These are phyloP conservation scores for Cynocephalus volans DNA, from an alignment of 2,113 vertebrate genomes.

Conservation along the genomic window DNA sequence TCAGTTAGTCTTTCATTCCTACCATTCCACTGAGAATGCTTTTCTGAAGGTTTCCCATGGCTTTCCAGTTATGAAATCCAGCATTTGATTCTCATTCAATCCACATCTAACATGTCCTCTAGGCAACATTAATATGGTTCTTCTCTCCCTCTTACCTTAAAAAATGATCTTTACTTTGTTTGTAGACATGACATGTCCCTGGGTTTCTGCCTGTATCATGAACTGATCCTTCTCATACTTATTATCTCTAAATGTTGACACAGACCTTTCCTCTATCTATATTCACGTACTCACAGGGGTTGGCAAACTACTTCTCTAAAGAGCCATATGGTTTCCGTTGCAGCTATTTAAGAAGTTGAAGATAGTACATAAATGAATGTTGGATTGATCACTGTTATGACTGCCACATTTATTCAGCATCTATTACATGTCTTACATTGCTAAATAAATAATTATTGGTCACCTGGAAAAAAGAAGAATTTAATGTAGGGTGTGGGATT, in stretches of 20 bases:
- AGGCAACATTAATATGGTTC: neutral
- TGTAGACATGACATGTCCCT: neutral
- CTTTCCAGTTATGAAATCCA: constrained; percentile 25
- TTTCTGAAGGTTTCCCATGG: neutral
- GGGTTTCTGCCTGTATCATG: constrained; percentile 17
- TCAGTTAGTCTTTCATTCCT: constrained; percentile 42
- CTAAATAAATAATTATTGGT: neutral
- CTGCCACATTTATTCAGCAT: neutral
- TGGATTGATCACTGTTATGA: constrained; percentile 27
- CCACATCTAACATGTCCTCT: neutral
- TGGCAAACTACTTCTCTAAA: neutral
- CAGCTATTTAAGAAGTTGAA: constrained; percentile 34
- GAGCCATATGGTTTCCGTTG: neutral
- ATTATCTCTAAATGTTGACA: constrained; percentile 5
- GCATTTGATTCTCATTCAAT: neutral
- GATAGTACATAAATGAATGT: neutral
- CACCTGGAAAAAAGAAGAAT: neutral
- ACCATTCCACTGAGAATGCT: constrained; percentile 19
- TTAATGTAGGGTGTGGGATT: too few relatives aligned
- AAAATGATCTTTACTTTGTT: constrained; percentile 5
- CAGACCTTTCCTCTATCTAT: neutral
- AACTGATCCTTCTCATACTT: neutral
- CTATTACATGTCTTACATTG: neutral
- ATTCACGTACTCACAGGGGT: neutral
- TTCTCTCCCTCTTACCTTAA: neutral